Percentiles rank a stretch among this genome's conserved stretches.
Evolutionary conservation across 2,888 invertebrate species (phyloP).

Genomic region (Junonia oenone): DNA sequence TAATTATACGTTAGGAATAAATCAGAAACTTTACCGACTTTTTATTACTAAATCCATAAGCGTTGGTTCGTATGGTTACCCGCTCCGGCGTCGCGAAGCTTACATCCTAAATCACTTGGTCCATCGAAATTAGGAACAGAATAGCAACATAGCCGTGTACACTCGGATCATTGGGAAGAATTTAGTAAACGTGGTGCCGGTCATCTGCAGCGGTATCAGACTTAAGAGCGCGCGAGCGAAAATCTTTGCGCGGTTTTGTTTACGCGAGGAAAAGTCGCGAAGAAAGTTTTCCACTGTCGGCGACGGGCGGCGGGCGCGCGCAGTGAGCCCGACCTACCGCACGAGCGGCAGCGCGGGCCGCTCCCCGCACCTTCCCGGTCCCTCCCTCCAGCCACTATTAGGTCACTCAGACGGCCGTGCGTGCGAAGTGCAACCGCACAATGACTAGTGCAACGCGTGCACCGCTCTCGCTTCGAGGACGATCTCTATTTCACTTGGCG

Average conservation of each 20-base stretch:
- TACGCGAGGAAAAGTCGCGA: constrained; percentile 73
- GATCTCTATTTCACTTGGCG: constrained; percentile 78
- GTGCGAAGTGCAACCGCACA: constrained; percentile 76
- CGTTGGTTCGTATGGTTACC: constrained; percentile 46
- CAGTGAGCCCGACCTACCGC: constrained; percentile 79
- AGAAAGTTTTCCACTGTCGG: constrained; percentile 74
- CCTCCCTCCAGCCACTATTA: constrained; percentile 78
- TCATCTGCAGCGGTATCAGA: constrained; percentile 16
- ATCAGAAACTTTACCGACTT: constrained; percentile 73
- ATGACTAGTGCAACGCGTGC: constrained; percentile 78
- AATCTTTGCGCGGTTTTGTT: constrained; percentile 62
- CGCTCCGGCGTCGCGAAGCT: constrained; percentile 44
- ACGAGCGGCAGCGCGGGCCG: constrained; percentile 58
- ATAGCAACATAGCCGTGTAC: constrained; percentile 6
- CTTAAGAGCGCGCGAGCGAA: constrained; percentile 41
- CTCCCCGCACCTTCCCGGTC: constrained; percentile 72
- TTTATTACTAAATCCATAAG: constrained; percentile 76
- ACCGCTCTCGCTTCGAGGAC: constrained; percentile 80
- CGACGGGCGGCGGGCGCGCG: constrained; percentile 64
- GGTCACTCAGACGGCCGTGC: constrained; percentile 75
- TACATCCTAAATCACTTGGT: constrained; percentile 47
- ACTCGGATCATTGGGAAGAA: constrained; percentile 9
- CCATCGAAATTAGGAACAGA: constrained; percentile 21
- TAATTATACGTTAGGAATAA: constrained; percentile 25
- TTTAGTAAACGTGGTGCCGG: neutral